A percentile compares a stretch with the other conserved stretches of the same genome.
Evolutionary conservation across 2,888 invertebrate species (phyloP).

Genomic region (Lithophane ornitopus): DNA sequence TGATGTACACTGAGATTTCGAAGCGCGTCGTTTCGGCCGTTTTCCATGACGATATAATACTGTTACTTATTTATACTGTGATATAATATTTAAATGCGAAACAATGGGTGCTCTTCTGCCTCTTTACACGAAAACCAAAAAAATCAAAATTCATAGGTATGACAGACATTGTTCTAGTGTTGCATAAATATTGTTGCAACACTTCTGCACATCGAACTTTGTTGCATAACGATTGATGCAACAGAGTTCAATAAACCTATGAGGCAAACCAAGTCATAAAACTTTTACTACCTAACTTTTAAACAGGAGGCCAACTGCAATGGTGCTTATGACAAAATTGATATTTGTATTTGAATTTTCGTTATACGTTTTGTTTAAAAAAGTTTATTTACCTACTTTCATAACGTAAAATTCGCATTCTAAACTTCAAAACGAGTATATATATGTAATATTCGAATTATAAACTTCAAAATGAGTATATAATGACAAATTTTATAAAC

Average conservation of each 20-base stretch:
- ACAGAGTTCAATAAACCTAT: slow-evolving; percentile 33
- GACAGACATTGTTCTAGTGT: neutral
- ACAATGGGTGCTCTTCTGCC: neutral
- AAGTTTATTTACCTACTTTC: neutral
- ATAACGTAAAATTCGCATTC: too few species aligned
- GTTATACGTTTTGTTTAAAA: neutral
- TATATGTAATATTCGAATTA: too few species aligned
- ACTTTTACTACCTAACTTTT: slow-evolving; percentile 7
- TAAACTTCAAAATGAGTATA: too few species aligned
- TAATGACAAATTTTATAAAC: too few species aligned
- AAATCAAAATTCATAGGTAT: neutral
- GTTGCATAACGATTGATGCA: slow-evolving; percentile 23
- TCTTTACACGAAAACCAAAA: neutral
- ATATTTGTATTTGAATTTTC: neutral
- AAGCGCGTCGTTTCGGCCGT: too few species aligned
- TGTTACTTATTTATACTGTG: too few species aligned
- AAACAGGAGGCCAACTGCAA: slow-evolving; percentile 10
- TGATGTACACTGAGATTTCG: too few species aligned
- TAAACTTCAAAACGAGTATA: too few species aligned
- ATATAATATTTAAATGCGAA: neutral
- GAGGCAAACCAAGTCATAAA: slow-evolving; percentile 32
- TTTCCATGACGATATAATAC: too few species aligned
- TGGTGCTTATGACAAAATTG: neutral
- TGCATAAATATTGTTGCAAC: neutral
- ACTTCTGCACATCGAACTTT: neutral